Conservation (phyloP, 2,113 vertebrate genomes). For the Nothocercus julius region DNA sequence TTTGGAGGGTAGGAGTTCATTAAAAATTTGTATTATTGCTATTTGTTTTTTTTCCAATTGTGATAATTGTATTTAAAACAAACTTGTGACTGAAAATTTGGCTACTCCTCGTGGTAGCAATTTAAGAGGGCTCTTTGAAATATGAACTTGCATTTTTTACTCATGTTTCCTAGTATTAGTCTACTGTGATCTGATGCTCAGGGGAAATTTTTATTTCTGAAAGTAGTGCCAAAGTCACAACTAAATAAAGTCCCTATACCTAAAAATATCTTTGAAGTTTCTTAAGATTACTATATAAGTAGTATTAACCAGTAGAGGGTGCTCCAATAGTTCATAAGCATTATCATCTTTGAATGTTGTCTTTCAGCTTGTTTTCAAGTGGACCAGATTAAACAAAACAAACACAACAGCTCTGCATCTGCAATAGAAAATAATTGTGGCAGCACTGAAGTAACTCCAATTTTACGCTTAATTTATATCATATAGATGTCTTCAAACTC, state of each 20-base stretch:
- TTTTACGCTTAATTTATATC: not conserved
- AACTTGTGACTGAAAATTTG: not conserved
- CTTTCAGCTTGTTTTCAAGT: not conserved
- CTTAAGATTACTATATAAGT: rapidly evolving
- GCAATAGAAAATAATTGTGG: not conserved
- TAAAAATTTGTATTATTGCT: conserved; percentile 25
- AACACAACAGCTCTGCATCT: not conserved
- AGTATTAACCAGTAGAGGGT: not conserved
- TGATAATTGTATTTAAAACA: not conserved
- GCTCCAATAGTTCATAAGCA: not conserved
- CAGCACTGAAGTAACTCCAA: not conserved
- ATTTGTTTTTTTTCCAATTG: not conserved
- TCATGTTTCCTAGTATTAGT: not conserved
- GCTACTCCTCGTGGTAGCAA: not conserved
- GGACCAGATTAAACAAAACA: not conserved
- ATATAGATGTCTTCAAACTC: not conserved
- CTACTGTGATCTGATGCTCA: not conserved
- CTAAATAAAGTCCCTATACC: too few relatives aligned
- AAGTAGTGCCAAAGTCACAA: not conserved
- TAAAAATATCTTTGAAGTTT: not conserved
- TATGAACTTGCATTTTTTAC: rapidly evolving
- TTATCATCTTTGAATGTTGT: not conserved
- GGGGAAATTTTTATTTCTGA: not conserved
- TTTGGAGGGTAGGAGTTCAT: conserved; percentile 17
- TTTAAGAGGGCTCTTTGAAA: not conserved